A percentile compares a stretch with the other conserved stretches of the same genome.
These are phyloP conservation scores for Meriones unguiculatus DNA, from an alignment of 2,113 vertebrate genomes.

Conservation along the genomic window DNA sequence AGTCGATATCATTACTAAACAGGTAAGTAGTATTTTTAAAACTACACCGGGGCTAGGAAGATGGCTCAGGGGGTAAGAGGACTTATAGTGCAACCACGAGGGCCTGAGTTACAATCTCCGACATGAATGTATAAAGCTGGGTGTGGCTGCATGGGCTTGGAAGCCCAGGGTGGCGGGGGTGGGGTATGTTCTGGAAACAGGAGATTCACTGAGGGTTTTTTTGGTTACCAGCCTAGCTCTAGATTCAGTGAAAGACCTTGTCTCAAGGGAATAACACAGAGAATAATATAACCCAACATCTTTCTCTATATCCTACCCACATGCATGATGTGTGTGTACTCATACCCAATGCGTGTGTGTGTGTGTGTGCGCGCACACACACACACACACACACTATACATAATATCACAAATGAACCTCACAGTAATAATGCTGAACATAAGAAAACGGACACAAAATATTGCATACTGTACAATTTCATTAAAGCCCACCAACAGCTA, in stretches of 20 bases:
- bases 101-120: neutral
- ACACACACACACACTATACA: neutral
- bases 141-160: neutral
- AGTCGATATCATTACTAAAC: conserved; percentile 40
- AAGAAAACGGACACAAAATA: conserved; percentile 41
- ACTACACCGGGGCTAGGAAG: neutral
- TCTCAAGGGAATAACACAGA: neutral
- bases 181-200: neutral
- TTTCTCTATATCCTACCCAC: neutral
- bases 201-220: neutral
- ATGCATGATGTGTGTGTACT: neutral
- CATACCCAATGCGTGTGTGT: too few species aligned
- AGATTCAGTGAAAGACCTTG: neutral
- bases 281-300: neutral
- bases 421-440: conserved; percentile 13
- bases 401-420: conserved; percentile 24
- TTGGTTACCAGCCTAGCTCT: neutral
- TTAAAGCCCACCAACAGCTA: conserved; percentile 26
- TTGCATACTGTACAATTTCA: neutral
- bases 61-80: neutral
- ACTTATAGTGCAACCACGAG: neutral
- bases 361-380: neutral
- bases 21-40: conserved; percentile 9
- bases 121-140: neutral
- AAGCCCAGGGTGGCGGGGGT: neutral